These are phyloP conservation scores for Graphium colonna DNA, from an alignment of 2,888 invertebrate genomes.

Conservation along the genomic window DNA sequence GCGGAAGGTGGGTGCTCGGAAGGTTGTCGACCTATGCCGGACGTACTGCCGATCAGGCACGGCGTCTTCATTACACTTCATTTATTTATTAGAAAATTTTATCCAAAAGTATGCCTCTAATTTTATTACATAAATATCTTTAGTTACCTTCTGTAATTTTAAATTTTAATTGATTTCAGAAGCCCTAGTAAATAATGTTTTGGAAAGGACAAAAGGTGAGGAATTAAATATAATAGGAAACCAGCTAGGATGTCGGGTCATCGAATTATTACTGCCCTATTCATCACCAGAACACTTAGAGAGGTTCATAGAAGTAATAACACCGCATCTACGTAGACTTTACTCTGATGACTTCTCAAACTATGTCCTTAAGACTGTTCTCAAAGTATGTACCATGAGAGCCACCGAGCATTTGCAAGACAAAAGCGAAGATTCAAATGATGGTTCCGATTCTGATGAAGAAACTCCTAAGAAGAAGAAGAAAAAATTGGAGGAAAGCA, in stretches of 20 bases:
- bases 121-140: too few species aligned
- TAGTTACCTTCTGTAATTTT: not conserved
- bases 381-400: slow-evolving; percentile 76
- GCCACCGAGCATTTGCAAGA: slow-evolving; percentile 62
- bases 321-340: slow-evolving; percentile 83
- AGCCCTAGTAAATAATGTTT: slow-evolving; percentile 86
- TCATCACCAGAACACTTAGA: slow-evolving; percentile 82
- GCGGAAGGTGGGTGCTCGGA: too few species aligned
- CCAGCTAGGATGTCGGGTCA: slow-evolving; percentile 88
- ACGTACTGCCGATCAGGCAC: too few species aligned
- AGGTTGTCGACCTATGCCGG: too few species aligned
- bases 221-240: slow-evolving; percentile 88
- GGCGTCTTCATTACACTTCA: too few species aligned
- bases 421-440: slow-evolving; percentile 23
- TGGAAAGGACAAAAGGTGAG: slow-evolving; percentile 84
- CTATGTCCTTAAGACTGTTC: slow-evolving; percentile 87
- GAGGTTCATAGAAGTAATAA: slow-evolving; percentile 81
- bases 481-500: slow-evolving; percentile 40
- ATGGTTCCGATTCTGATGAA: slow-evolving; percentile 35
- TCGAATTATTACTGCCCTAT: slow-evolving; percentile 87
- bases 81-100: too few species aligned
- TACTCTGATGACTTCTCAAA: slow-evolving; percentile 89
- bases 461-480: slow-evolving; percentile 48
- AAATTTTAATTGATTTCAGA: slow-evolving; percentile 52
- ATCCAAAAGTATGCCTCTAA: too few species aligned